phyloP scores from a whole-genome alignment of 2,888 invertebrate genomes.

The Marasmarcha lunaedactyla region DNA sequence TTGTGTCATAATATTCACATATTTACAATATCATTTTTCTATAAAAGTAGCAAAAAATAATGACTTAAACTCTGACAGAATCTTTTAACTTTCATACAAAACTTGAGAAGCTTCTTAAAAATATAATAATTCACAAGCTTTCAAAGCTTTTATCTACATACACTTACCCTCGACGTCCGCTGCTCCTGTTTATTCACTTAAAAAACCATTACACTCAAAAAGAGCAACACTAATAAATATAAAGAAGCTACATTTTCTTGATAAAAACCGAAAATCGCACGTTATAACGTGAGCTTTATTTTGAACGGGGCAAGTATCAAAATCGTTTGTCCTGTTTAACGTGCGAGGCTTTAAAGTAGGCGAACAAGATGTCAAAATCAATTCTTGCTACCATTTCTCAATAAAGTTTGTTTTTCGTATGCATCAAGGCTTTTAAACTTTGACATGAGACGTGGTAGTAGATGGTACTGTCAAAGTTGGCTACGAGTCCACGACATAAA shows the following conservation, averaged over 20 bases:
- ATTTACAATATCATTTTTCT: no score
- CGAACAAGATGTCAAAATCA: conserved; percentile 54
- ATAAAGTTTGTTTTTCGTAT: conserved; percentile 46
- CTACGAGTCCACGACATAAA: neutral
- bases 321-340: conserved; percentile 28
- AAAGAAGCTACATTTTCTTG: conserved; percentile 37
- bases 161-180: neutral
- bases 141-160: neutral
- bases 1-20: no score
- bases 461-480: conserved; percentile 7
- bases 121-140: neutral
- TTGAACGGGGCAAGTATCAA: conserved; percentile 5
- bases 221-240: conserved; percentile 59
- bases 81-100: neutral
- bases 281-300: conserved; percentile 17
- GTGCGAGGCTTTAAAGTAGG: conserved; percentile 37
- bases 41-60: no score
- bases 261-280: conserved; percentile 23
- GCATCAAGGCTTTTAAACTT: conserved; percentile 60
- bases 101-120: neutral
- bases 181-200: conserved; percentile 57
- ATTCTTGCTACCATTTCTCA: conserved; percentile 63
- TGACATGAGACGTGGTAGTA: conserved; percentile 30
- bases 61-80: no score
- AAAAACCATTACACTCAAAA: conserved; percentile 64